Evolutionary conservation across 2,797 vertebrate species (phyloP).

Genomic region (Ctenochaetus hawaiiensis): DNA sequence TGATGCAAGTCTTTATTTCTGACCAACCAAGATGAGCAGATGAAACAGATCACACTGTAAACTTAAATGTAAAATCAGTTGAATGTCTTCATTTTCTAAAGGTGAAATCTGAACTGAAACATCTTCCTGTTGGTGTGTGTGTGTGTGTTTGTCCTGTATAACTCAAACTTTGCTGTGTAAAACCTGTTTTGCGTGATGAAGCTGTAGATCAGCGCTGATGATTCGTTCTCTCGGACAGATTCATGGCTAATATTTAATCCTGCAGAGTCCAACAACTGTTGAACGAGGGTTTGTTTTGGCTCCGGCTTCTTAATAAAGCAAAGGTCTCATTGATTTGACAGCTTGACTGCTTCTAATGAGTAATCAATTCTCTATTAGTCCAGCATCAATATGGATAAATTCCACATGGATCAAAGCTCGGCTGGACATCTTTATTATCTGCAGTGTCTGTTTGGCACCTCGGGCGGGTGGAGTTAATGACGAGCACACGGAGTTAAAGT

Average conservation of each 20-base stretch:
- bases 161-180: background rate
- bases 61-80: too few species aligned
- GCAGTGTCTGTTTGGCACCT: background rate
- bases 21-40: too few species aligned
- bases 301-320: constrained; percentile 29
- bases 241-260: constrained; percentile 26
- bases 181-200: background rate
- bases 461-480: constrained; percentile 12
- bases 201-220: background rate
- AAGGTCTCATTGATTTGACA: constrained; percentile 61
- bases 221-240: constrained; percentile 16
- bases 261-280: background rate
- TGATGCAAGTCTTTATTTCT: too few species aligned
- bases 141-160: too few species aligned
- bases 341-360: constrained; percentile 60
- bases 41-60: too few species aligned
- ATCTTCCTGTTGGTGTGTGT: too few species aligned
- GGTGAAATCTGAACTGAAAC: too few species aligned
- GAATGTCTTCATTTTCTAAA: too few species aligned
- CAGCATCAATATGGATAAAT: constrained; percentile 55
- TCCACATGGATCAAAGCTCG: constrained; percentile 36
- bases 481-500: too few species aligned
- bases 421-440: background rate
- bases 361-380: constrained; percentile 54
- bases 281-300: constrained; percentile 33